These are phyloP conservation scores for Caenorhabditis becei DNA, from an alignment of 2,888 invertebrate species.

Conservation along the genomic window DNA sequence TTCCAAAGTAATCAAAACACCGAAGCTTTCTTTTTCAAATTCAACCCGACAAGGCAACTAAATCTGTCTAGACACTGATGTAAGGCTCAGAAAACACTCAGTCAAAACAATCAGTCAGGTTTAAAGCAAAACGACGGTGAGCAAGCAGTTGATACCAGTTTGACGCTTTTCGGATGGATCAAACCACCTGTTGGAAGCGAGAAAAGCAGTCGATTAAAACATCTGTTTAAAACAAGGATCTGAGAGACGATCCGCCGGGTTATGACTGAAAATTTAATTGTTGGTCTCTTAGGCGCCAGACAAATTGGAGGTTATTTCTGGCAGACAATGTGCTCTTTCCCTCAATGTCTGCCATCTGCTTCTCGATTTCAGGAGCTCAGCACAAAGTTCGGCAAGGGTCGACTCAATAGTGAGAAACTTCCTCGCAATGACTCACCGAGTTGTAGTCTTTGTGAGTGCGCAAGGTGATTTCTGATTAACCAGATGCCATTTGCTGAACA, in stretches of 20 bases:
- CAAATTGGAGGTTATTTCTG: neutral
- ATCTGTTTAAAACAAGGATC: neutral
- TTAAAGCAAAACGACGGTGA: neutral
- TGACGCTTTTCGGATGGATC: neutral
- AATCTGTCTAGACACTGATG: conserved; percentile 45
- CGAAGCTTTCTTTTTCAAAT: conserved; percentile 16
- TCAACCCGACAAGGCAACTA: conserved; percentile 16
- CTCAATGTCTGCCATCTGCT: conserved; percentile 1
- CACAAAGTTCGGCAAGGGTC: too few species aligned
- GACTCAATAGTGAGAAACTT: neutral
- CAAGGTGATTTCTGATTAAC: neutral
- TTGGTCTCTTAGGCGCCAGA: conserved; percentile 12
- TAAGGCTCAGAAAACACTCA: conserved; percentile 16
- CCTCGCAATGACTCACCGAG: too few species aligned
- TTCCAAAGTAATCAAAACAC: neutral
- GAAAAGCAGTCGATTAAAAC: neutral
- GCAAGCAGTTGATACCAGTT: conserved; percentile 17
- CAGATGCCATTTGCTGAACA: too few species aligned
- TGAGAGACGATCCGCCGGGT: neutral
- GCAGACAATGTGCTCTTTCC: conserved; percentile 10
- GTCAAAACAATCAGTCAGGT: conserved; percentile 25
- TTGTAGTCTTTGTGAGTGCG: neutral
- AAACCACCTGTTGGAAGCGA: conserved; percentile 1
- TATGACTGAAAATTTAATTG: conserved; percentile 2
- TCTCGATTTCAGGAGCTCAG: neutral